These are phyloP conservation scores for Orbicella faveolata DNA, from an alignment of 64 coral and sea anemone species.

Conservation along the genomic window DNA sequence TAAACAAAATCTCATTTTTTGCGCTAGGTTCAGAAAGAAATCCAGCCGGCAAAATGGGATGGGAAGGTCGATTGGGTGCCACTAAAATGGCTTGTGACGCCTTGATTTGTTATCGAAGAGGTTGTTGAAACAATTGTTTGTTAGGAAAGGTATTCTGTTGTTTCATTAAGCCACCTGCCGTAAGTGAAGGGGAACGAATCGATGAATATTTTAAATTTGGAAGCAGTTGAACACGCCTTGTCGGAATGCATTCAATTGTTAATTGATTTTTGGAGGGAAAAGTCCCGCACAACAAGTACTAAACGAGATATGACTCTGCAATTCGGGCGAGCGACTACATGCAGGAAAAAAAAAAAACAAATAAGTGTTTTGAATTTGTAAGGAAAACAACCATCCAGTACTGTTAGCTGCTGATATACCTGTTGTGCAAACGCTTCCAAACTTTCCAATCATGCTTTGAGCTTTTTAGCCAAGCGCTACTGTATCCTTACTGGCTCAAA, in stretches of 20 bases:
- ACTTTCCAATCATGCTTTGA: no score
- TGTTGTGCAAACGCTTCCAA: no score
- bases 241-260: neutral
- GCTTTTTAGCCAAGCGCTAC: no score
- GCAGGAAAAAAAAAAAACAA: no score
- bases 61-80: neutral
- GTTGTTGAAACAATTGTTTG: conserved; percentile 14
- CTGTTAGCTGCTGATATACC: no score
- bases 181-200: conserved; percentile 33
- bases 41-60: neutral
- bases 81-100: neutral
- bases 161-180: conserved; percentile 22
- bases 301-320: neutral
- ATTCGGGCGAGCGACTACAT: no score
- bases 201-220: neutral
- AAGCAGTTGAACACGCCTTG: neutral
- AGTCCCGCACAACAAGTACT: neutral
- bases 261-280: neutral
- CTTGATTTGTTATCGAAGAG: neutral
- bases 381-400: no score
- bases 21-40: neutral
- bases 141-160: neutral
- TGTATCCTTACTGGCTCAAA: no score
- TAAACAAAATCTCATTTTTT: neutral
- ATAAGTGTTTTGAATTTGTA: no score